phyloP scores from a whole-genome alignment of 2,113 vertebrate genomes.

The Leucosticte australis region DNA sequence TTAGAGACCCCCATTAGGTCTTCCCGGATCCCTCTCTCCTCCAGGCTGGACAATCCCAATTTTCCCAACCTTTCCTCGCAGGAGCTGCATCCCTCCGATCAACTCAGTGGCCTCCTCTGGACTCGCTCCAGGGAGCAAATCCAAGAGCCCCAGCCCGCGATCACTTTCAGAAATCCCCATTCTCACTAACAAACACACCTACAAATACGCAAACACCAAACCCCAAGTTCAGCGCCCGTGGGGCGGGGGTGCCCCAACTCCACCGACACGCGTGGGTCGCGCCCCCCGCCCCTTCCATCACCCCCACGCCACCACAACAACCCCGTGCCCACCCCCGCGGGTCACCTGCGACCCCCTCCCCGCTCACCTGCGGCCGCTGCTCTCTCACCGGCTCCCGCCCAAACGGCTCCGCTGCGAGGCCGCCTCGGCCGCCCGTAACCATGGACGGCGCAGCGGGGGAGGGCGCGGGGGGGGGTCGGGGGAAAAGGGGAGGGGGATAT shows the following conservation, averaged over 20 bases:
- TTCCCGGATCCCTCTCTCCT: background rate
- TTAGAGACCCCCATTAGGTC: background rate
- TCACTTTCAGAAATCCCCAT: background rate
- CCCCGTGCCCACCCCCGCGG: background rate
- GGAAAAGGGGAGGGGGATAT: too few relatives aligned
- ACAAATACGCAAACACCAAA: accelerated
- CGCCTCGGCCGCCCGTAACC: background rate
- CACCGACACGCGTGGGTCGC: background rate
- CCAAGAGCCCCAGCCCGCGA: background rate
- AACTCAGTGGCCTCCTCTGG: background rate
- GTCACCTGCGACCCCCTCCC: background rate
- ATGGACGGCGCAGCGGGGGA: background rate
- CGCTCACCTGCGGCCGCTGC: background rate
- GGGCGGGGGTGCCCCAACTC: background rate
- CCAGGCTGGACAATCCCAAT: background rate
- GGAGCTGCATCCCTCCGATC: background rate
- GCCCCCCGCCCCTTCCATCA: background rate
- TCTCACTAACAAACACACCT: accelerated
- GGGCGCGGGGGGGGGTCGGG: background rate
- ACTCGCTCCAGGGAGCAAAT: background rate
- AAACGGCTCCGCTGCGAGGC: background rate
- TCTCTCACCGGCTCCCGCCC: background rate
- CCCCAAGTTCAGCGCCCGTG: background rate
- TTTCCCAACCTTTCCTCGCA: background rate
- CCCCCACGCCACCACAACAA: accelerated